phyloP scores from a whole-genome alignment of 2,113 vertebrate genomes.

The Bothrops jararaca region DNA sequence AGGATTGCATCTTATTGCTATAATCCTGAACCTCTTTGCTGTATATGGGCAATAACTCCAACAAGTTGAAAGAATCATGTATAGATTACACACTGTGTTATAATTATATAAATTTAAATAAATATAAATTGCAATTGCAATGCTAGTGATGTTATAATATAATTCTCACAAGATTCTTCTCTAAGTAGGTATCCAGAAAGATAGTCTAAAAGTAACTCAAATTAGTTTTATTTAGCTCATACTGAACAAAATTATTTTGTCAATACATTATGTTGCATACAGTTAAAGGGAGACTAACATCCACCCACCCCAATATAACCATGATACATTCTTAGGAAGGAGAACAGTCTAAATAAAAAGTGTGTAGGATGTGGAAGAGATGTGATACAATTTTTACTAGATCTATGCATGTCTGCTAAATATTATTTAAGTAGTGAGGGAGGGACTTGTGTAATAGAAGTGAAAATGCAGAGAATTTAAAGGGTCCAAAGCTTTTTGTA shows the following conservation, averaged over 20 bases:
- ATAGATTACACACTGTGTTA: neutral
- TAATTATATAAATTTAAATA: neutral
- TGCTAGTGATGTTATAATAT: neutral
- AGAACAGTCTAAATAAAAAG: neutral
- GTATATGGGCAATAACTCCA: neutral
- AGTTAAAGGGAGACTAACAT: neutral
- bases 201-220: neutral
- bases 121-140: neutral
- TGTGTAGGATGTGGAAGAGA: neutral
- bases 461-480: fast-evolving
- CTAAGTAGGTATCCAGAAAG: neutral
- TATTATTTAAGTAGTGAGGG: neutral
- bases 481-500: neutral
- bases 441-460: fast-evolving
- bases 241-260: neutral
- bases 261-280: neutral
- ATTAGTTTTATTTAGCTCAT: neutral
- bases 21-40: neutral
- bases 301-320: neutral
- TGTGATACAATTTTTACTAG: neutral
- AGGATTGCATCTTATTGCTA: neutral
- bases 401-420: neutral
- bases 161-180: neutral
- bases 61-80: neutral
- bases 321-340: neutral